Conservation (phyloP, 2,113 vertebrate species). For the Camelus dromedarius region DNA sequence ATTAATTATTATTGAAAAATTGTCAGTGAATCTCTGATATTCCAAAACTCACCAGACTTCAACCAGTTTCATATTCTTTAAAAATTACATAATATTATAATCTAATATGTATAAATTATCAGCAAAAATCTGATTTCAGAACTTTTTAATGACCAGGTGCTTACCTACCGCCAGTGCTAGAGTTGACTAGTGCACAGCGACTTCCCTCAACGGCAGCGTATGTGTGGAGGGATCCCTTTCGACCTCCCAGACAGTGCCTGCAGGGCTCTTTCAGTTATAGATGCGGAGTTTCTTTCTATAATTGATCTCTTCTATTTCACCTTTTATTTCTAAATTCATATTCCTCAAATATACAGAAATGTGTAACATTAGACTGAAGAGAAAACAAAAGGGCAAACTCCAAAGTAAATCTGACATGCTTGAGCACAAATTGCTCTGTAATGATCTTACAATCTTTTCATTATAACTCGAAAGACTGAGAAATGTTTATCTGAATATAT, state of each 20-base stretch:
- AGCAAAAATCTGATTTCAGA: neutral
- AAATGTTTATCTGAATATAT: neutral
- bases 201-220: accelerated
- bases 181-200: neutral
- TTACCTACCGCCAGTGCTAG: neutral
- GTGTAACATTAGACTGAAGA: neutral
- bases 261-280: too few relatives aligned
- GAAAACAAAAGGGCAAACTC: neutral
- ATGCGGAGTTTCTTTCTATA: neutral
- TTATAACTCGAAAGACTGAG: neutral
- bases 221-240: neutral
- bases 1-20: neutral
- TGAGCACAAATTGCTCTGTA: neutral
- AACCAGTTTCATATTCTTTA: neutral
- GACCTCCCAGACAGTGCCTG: neutral
- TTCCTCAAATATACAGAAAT: neutral
- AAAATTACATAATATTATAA: neutral
- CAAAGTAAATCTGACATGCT: neutral
- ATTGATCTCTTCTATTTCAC: neutral
- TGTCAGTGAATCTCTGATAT: neutral
- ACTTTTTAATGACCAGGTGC: neutral
- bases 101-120: neutral
- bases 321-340: neutral
- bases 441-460: neutral
- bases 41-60: neutral